Evolutionary conservation across 2,888 invertebrate species (phyloP), one percentile per base, ranked within the genome.

Genomic region (Lacanobia wlatinum): DNA sequence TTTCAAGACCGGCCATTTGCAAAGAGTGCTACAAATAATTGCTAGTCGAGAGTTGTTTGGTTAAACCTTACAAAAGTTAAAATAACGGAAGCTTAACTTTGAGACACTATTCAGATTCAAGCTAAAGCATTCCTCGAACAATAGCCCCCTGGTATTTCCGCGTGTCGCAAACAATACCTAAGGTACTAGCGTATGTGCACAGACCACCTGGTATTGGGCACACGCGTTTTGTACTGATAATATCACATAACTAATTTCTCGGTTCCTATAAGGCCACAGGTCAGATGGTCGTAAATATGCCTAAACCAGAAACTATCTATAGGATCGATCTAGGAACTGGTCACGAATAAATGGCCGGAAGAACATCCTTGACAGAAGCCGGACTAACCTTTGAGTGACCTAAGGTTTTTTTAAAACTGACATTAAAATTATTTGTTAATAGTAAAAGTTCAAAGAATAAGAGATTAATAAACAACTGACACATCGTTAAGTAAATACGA

Each of bases 201-300:
- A 55, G 43, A 78, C 50, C 59, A 56, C 53, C 34, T 63, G 53
- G 76, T 80, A 80, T 76, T 80, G 62, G 58, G 76, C 65, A 80
- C 70, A 76, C 28, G 56, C n/a, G n/a, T 40, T 50, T 59, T 43
- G 40, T 18, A 2, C 60, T 66, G 78, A 78, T 80, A 80, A 75
- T 23, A 78, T 78, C 78, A 62, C 46, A 56, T n/a, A 70, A 21
- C 38, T 28, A 76, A 70, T 55, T 56, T 52, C 62, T 52, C 38
- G 40, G 63, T 50, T 52, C 55, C 62, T 55, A 46, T 65, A 28
- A 38, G 43, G 28, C 18, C 55, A 59, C 21, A 76, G 76, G 71
- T 76, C 66, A 71, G 52, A 59, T 58, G 7, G 23, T 53, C 23
- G 6, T 40, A 28, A 21, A 50, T 50, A 28, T 56, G 14, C 34